Evolutionary conservation across 1,140 invertebrate species (phyloP), one percentile per base, ranked within the genome.

Genomic region (Cataglyphis hispanica): DNA sequence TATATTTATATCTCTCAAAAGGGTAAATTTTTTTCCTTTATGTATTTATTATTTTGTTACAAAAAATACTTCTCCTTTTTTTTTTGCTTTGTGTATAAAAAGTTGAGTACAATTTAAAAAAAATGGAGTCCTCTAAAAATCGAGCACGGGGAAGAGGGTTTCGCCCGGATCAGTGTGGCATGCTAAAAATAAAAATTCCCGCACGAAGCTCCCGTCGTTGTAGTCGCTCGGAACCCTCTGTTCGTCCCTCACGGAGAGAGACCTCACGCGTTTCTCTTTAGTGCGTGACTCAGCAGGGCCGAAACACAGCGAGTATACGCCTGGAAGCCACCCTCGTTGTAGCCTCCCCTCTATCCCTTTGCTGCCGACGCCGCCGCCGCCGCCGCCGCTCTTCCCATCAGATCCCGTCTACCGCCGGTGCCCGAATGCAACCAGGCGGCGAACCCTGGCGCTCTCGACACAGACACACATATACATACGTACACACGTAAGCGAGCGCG

Each of bases 361-460:
- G 10, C 78, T 40, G 34, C 27, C 60, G 19, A 16, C 66, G 27
- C 40, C 31, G 10, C 78, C 50, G 25, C 27, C 60, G 31, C 2
- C 4, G 61, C 27, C 58, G 19, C n/a, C 66, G 27, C 40, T 69
- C 66, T 81, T 58, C 25, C 40, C 46, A 25, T 85, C 78, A 37
- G 78, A 56, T 81, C 78, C 66, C 78, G 66, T 70, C 67, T 66
- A 50, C 77, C 77, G 64, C 37, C 34, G 67, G 78, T 83, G 67
- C 67, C 78, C 88, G 88, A 89, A 89, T 89, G 88, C 88, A 89
- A 76, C 87, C 88, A 89, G 87, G 87, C 88, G 88, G 88, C 87
- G 88, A 89, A 89, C 87, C 88, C 87, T 64, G 76, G 75, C 31
- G 76, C 87, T 89, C 77, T 60, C 88, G 66, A 61, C 84, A 89